phyloP scores from a whole-genome alignment of 1,140 invertebrate genomes.

The Cataglyphis hispanica region DNA sequence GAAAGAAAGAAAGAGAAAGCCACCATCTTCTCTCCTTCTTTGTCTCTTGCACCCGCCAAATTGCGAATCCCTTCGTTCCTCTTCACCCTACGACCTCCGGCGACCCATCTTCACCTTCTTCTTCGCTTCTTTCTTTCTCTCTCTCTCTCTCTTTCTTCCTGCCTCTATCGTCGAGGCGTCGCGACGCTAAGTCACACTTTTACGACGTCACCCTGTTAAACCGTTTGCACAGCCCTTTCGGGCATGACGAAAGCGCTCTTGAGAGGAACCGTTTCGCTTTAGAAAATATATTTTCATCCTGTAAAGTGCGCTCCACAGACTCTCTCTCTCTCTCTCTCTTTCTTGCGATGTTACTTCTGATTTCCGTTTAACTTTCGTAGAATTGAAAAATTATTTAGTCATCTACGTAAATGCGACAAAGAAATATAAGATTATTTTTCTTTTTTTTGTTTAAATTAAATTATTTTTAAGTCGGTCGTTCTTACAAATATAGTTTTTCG shows the following conservation, averaged over 20 bases:
- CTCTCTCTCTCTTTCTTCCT: not conserved
- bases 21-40: not conserved
- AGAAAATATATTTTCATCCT: conserved; percentile 56
- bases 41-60: not conserved
- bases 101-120: too few relatives aligned
- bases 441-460: not conserved
- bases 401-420: not conserved
- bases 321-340: not conserved
- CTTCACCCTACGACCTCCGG: conserved; percentile 7
- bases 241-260: conserved; percentile 50
- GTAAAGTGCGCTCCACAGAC: not conserved
- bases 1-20: too few relatives aligned
- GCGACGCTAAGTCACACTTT: conserved; percentile 34
- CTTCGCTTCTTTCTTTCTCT: not conserved
- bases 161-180: not conserved
- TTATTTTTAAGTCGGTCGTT: too few relatives aligned
- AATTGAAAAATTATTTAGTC: conserved; percentile 42
- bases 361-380: conserved; percentile 13
- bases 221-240: conserved; percentile 60
- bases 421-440: not conserved
- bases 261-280: conserved; percentile 52
- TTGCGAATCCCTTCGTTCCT: conserved; percentile 10
- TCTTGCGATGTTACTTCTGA: not conserved
- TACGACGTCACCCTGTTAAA: conserved; percentile 56
- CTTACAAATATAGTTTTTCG: not conserved